Base-by-base conservation (phyloP, 2,888 invertebrate genomes). In the Laothoe populi region DNA sequence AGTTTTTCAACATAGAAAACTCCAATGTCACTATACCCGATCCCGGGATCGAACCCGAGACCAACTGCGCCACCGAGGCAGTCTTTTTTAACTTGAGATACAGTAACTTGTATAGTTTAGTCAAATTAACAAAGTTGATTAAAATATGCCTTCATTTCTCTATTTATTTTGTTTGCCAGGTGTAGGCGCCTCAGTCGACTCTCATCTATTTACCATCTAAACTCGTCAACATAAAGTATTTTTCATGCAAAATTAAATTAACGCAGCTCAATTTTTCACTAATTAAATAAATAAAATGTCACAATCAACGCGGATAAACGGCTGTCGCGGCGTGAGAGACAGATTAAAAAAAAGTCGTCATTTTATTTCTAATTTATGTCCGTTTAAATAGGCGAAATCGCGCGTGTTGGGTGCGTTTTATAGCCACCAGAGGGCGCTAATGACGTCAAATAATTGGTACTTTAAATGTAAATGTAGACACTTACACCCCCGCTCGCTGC, bases 391-490 rank as follows among this genome's bases (percentile, higher is more conserved):
- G 74, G 69, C 65, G 68, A 79, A 70, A 68, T 70, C 75, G 83
- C 81, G 82, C 84, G 86, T 86, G 88, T 84, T 90, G 88, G 90
- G 89, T 92, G 92, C 92, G 91, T 90, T 92, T 92, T 90, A 92
- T 90, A 74, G 86, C 83, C 80, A 76, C 73, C 86, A 82, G 87
- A 84, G 90, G 88, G 88, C 90, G 88, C 92, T 91, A 92, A 92
- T 92, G 92, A 91, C 87, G 81, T 89, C 90, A 88, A 89, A 92
- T 92, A 92, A 92, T 91, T 91, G 92, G 90, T 88, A 86, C 92
- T 92, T 92, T 92, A 91, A 88, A 92, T 92, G 92, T 91, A 90
- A 92, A 92, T 92, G 88, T 85, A 87, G 87, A 89, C 86, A 90
- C 87, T 90, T 84, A 84, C 75, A 76, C 75, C 82, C 1, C 11